Conservation (phyloP, 2,113 vertebrate genomes). For the Xenus cinereus region DNA sequence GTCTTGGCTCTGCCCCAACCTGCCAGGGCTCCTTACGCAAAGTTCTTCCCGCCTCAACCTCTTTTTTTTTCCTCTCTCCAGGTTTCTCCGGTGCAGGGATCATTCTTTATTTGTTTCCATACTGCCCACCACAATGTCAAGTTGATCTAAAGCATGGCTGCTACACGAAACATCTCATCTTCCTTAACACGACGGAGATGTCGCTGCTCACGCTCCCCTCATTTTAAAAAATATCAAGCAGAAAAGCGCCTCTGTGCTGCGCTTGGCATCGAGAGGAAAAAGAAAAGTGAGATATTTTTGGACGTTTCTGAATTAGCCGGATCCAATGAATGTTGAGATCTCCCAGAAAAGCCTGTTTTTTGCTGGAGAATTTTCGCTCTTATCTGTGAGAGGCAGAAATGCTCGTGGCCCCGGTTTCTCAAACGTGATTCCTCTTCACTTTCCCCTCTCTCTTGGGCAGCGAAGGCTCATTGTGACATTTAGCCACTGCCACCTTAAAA, state of each 20-base stretch:
- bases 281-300: not conserved
- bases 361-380: not conserved
- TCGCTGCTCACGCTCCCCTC: not conserved
- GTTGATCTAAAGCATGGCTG: not conserved
- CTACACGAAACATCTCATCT: fast-evolving
- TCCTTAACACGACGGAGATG: not conserved
- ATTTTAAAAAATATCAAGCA: not conserved
- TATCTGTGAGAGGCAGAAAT: not conserved
- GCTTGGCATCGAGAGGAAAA: too few relatives aligned
- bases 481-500: not conserved
- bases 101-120: not conserved
- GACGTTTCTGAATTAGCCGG: not conserved
- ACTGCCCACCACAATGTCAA: fast-evolving
- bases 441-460: not conserved
- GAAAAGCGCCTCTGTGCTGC: not conserved
- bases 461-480: fast-evolving
- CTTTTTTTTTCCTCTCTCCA: not conserved
- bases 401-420: not conserved
- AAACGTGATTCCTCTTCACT: fast-evolving
- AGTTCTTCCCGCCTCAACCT: not conserved
- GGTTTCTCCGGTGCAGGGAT: not conserved
- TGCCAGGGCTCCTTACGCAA: fast-evolving
- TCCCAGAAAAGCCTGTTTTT: not conserved
- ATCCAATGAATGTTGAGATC: fast-evolving
- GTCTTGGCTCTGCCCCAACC: not conserved